phyloP scores from a whole-genome alignment of 2,113 vertebrate species.

The Progne subis region DNA sequence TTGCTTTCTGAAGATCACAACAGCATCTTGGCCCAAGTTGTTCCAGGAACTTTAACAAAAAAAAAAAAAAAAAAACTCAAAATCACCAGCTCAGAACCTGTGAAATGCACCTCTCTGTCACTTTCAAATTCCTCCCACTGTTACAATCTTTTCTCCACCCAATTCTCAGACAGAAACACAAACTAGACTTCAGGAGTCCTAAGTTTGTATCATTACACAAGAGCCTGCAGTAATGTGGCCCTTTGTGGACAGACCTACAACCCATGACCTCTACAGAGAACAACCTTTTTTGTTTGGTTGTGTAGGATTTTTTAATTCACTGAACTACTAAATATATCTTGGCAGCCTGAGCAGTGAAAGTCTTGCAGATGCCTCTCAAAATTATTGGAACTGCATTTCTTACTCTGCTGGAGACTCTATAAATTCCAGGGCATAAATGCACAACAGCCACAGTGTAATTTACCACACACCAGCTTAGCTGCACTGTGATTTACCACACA shows the following conservation, averaged over 20 bases:
- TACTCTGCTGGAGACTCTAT: neutral
- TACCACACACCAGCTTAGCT: neutral
- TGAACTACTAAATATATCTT: neutral
- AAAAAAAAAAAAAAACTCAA: neutral
- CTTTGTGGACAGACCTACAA: neutral
- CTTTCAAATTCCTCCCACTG: neutral
- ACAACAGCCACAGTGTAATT: neutral
- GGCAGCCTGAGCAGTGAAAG: neutral
- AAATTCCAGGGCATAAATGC: neutral
- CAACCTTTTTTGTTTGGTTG: neutral
- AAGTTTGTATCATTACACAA: neutral
- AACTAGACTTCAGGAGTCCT: neutral
- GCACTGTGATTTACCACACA: neutral
- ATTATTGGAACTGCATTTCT: neutral
- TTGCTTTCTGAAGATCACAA: neutral
- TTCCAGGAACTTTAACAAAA: neutral
- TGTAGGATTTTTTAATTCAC: neutral
- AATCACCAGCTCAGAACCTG: neutral
- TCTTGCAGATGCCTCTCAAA: neutral
- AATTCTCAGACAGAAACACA: neutral
- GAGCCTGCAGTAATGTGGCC: neutral
- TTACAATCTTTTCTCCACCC: neutral
- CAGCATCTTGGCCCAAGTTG: neutral
- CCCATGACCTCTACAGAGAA: neutral
- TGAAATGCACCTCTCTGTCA: neutral